Base-by-base conservation (phyloP, 2,888 invertebrate genomes). In the Hybos culiciformis region DNA sequence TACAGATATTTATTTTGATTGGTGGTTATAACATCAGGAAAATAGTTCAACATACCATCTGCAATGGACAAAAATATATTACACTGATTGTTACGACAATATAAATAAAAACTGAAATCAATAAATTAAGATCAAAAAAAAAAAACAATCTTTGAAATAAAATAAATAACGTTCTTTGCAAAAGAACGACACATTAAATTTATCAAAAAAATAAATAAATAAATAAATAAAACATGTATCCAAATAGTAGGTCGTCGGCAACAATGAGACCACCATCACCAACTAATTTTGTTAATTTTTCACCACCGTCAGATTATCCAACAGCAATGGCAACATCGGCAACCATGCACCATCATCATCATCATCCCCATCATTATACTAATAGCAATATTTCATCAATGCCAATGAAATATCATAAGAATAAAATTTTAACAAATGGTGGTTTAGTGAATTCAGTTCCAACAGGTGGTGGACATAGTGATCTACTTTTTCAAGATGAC, bases 271-370 rank as follows among this genome's bases (percentile, higher is more conserved):
- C 62, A 44, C 60, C 63, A 44, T 56, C 60, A 39, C 68, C 67
- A 48, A 70, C 72, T 44, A 70, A 71, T 45, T 69, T 69, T 70
- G 74, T 83, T 67, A 80, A 78, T 69, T 83, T 83, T 66, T 78
- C 81, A 51, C 83, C 80, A 49, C 80, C 83, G 54, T 78, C 80
- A 51, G 77, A 79, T 48, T 81, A 80, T 63, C 80, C 79, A 49
- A 68, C 71, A 39, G 50, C 46, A 44, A 39, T 48, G 7, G 32
- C 43, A 9, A 26, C 23, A 4, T 21, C n/a, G n/a, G 8, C n/a
- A n/a, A 14, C 32, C n/a, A 14, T n/a, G 9, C 63, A 60, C 49
- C 61, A 57, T 48, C 57, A 59, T 33, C 21, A 36, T 8, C 14
- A 36, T 26, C 50, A 58, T 55, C 51, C 54, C 56, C 48, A 36